Evolutionary conservation across 2,888 invertebrate species (phyloP).

Genomic region (Malthinus flaveolus): DNA sequence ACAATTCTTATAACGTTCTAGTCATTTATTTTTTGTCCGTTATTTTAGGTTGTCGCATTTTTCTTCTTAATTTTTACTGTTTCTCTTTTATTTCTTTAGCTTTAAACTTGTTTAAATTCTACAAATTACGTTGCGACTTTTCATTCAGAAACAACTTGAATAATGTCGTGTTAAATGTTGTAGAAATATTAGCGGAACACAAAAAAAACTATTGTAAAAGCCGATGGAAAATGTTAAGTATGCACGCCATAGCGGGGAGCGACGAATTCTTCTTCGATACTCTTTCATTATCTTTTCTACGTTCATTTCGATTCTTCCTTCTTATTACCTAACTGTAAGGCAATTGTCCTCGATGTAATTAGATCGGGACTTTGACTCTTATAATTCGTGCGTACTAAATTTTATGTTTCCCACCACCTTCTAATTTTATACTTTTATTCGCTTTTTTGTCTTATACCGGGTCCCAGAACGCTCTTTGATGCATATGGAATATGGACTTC

Average conservation of each 20-base stretch:
- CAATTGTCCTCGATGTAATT: slow-evolving; percentile 31
- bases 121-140: slow-evolving; percentile 45
- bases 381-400: slow-evolving; percentile 22
- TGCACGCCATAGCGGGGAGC: slow-evolving; percentile 47
- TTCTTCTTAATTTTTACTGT: slow-evolving; percentile 47
- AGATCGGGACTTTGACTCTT: slow-evolving; percentile 17
- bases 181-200: slow-evolving; percentile 46
- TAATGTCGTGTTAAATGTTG: slow-evolving; percentile 49
- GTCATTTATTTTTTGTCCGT: slow-evolving; percentile 46
- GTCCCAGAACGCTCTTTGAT: too few species aligned
- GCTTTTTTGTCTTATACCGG: not conserved
- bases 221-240: slow-evolving; percentile 39
- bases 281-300: slow-evolving; percentile 50
- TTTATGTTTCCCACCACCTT: slow-evolving; percentile 15
- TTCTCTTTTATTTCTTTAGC: slow-evolving; percentile 45
- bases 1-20: slow-evolving; percentile 45
- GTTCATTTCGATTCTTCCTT: slow-evolving; percentile 42
- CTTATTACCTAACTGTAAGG: slow-evolving; percentile 43
- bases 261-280: slow-evolving; percentile 41
- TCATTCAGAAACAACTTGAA: slow-evolving; percentile 44
- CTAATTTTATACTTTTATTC: slow-evolving; percentile 6
- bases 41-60: slow-evolving; percentile 45
- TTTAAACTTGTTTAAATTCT: slow-evolving; percentile 43
- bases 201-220: slow-evolving; percentile 39
- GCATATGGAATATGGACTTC: too few species aligned